Base-by-base conservation (phyloP, 2,888 invertebrate genomes). In the Drosophila diplacantha region DNA sequence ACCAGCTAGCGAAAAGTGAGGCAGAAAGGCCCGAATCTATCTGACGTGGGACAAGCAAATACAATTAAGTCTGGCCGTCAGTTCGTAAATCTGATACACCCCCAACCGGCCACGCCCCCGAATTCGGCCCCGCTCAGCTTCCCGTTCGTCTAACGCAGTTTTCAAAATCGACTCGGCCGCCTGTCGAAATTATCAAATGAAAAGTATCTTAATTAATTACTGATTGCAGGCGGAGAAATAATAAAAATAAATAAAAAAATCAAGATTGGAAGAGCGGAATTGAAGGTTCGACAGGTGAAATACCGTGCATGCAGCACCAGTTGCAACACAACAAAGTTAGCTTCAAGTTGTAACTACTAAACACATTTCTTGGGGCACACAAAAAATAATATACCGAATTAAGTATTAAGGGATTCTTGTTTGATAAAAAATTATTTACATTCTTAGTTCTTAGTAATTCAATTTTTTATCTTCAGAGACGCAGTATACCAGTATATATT, bases 121-220 rank as follows among this genome's bases (percentile, higher is more conserved):
- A 12, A 11, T 16, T 39, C 11, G 57, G 16, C n/a, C 34, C 58
- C 50, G 24, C 60, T 38, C 69, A 44, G 61, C 58, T 35, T 59
- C 58, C 58, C 58, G 12, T 12, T 20, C 11, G 20, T 31, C 34
- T 20, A 35, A 32, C 29, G 38, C 38, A 18, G 16, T 39, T 50
- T 49, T 35, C 22, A 49, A 59, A 59, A 51, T 43, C 47, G 44
- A 11, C 26, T 29, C 8, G 43, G 29, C 26, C 24, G 50, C 49
- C 74, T 72, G 74, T 81, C 80, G 55, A 65, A 68, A 32, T 61
- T 69, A 79, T 83, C 83, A 71, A 72, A 63, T 64, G 57, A 73
- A 73, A 83, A 73, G 71, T 79, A 80, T 83, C 83, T 83, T 74
- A 80, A 83, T 80, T 80, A 80, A 74, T 80, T 74, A 74, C 74